Evolutionary conservation across 2,888 invertebrate genomes (phyloP), one percentile per base, ranked within the genome.

Genomic region (Troilus luridus): DNA sequence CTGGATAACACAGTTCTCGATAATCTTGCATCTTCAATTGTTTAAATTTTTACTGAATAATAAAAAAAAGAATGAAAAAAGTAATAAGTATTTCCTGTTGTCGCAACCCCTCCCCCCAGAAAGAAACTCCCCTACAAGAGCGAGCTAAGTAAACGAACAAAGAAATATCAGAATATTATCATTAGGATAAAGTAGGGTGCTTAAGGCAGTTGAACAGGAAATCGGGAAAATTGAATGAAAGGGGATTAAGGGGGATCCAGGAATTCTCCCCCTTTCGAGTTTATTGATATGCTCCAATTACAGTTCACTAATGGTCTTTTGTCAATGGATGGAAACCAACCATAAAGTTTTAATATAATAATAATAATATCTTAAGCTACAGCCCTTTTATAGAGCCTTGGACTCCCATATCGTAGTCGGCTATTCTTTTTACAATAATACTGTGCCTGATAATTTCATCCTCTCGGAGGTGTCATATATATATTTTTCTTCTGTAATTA

Each of bases 201-300:
- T 62, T 21, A 62, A 21, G 64, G 14, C 64, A 8, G 21, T n/a
- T 64, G 10, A n/a, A 10, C n/a, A 64, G 64, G 64, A 64, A 64
- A 64, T 64, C n/a, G n/a, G n/a, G n/a, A 62, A 64, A 64, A 64
- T 64, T 64, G 64, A 64, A 64, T 64, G n/a, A 64, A 64, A 64
- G 64, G 64, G 10, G 7, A 64, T 0, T n/a, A 64, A 64, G 7
- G n/a, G 64, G 10, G n/a, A 10, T n/a, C 3, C 19, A 62, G 62
- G 21, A 21, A 10, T 11, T 8, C n/a, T 64, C n/a, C n/a, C 19
- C 21, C 64, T n/a, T 64, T 64, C n/a, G 2, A 11, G n/a, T 64
- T 64, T 19, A 64, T 64, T n/a, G 64, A n/a, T 64, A 64, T 10
- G n/a, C 64, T 64, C n/a, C n/a, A 64, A 21, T 64, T 64, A 0